These are phyloP conservation scores for Gnatocerus cornutus DNA, from an alignment of 2,888 invertebrate genomes.

Conservation along the genomic window DNA sequence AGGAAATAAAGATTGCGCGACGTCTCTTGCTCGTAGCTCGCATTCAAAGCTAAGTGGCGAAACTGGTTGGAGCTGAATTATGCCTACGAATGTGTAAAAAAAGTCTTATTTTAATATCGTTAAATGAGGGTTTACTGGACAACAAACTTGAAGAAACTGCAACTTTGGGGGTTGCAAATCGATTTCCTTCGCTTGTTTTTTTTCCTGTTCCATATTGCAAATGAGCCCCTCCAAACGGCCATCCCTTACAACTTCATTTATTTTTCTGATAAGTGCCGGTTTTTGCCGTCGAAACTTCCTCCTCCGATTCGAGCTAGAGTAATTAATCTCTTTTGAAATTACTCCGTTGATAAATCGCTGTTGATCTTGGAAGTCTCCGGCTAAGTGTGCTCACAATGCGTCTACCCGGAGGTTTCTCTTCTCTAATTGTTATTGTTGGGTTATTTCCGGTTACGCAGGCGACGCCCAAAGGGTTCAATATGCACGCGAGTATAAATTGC, in stretches of 20 bases:
- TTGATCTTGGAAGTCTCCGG: conserved; percentile 37
- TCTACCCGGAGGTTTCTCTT: conserved; percentile 30
- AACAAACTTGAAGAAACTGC: not conserved
- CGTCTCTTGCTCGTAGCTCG: conserved; percentile 50
- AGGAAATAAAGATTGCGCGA: conserved; percentile 50
- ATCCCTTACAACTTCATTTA: conserved; percentile 41
- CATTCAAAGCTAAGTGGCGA: conserved; percentile 52
- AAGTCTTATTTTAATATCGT: conserved; percentile 41
- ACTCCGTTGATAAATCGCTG: conserved; percentile 46
- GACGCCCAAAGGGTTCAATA: conserved; percentile 24
- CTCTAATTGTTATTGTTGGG: conserved; percentile 36
- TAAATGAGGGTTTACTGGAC: conserved; percentile 16
- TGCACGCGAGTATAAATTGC: conserved; percentile 23
- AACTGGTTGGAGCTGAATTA: conserved; percentile 50
- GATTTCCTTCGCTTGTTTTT: not conserved
- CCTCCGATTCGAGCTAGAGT: conserved; percentile 37
- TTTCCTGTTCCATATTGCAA: conserved; percentile 34
- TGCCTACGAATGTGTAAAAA: conserved; percentile 46
- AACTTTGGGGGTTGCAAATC: not conserved
- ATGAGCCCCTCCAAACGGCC: conserved; percentile 29
- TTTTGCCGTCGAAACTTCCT: conserved; percentile 35
- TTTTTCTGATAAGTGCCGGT: conserved; percentile 43
- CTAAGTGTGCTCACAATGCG: conserved; percentile 39
- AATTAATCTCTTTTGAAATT: conserved; percentile 47
- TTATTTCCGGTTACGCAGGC: conserved; percentile 19